Base-by-base conservation (phyloP, 2,888 invertebrate genomes). In the Neoaliturus tenellus region DNA sequence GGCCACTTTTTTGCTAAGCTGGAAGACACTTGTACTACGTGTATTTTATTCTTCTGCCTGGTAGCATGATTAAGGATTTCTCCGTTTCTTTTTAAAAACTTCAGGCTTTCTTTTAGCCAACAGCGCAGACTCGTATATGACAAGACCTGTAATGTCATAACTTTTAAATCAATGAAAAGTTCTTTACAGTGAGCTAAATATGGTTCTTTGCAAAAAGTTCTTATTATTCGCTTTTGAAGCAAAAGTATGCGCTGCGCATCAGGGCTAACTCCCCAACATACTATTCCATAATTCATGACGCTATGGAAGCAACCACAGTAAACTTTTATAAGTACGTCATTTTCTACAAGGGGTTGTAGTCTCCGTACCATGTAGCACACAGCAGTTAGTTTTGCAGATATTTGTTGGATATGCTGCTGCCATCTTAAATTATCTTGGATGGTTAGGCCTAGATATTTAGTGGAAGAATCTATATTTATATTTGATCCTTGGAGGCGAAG, bases 271-370 rank as follows among this genome's bases (percentile, higher is more conserved):
- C 80, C 80, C 48, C 55, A 80, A 35, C 25, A 80, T 0, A 80
- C 17, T 8, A 51, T 80, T 28, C 48, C 55, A 31, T 80, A 51
- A 5, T 31, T 80, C 6, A 80, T 31, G n/a, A 75, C 48, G 78
- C 41, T 75, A n/a, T 75, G 78, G 48, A 75, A 75, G n/a, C 78
- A 75, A 0, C 78, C 78, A 75, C 20, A 80, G 44, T 80, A 55
- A 6, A 51, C 80, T 23, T 80, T 80, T 8, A 55, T 28, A 1
- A 80, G 55, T 3, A 51, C 6, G 8, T 80, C 55, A 17, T 55
- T 80, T 28, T 55, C 80, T 23, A 80, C 35, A 4, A 48, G 14
- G 4, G 44, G 44, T 25, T 78, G 25, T 20, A 78, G 55, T 25
- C 55, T 12, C 10, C 80, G 17, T 14, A 75, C 31, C 48, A 75